Conservation (phyloP, 2,113 vertebrate species). For the Psittacus erithacus region DNA sequence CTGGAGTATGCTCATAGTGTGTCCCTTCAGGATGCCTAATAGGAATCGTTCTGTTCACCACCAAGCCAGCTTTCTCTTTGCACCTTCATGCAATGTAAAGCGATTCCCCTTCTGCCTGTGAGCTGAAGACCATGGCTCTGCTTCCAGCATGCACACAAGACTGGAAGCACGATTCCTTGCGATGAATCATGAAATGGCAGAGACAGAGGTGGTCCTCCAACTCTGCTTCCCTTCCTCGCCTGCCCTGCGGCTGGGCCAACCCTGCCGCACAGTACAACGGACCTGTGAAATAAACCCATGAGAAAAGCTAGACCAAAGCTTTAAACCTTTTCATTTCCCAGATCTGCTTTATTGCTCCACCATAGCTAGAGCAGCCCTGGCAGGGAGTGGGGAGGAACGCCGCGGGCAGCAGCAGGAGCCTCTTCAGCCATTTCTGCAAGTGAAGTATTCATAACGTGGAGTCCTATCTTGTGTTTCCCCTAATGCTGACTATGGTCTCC, state of each 20-base stretch:
- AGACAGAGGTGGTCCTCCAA: background rate
- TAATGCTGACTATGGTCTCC: background rate
- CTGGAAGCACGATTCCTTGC: background rate
- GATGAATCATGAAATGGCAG: background rate
- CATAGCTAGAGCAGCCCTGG: background rate
- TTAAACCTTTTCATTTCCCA: background rate
- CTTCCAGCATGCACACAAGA: background rate
- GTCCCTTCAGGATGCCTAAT: background rate
- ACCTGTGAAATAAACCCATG: background rate
- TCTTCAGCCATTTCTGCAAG: background rate
- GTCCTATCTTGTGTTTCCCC: background rate
- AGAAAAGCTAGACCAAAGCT: background rate
- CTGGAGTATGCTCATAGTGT: background rate
- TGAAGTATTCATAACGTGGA: accelerated
- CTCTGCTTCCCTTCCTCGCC: background rate
- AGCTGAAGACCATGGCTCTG: background rate
- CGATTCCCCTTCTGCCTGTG: background rate
- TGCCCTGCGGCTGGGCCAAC: background rate
- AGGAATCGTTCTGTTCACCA: background rate
- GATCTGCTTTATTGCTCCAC: background rate
- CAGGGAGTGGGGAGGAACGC: background rate
- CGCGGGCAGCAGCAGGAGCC: accelerated
- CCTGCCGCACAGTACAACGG: background rate
- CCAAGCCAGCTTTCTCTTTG: background rate
- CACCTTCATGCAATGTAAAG: background rate